Evolutionary conservation across 1,140 invertebrate species (phyloP).

Genomic region (Steinernema khuongi): DNA sequence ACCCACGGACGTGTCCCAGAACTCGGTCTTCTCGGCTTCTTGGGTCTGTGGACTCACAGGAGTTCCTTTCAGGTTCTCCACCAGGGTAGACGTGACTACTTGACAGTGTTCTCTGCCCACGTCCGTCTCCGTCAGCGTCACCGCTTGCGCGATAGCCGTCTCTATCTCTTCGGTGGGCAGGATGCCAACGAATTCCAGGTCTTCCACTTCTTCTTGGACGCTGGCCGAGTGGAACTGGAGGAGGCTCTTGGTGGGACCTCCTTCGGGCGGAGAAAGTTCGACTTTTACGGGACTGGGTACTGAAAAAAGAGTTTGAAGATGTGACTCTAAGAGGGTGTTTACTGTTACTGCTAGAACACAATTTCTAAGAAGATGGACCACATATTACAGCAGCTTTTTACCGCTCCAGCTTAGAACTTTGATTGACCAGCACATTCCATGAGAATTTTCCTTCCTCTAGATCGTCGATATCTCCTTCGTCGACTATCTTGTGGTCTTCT

Average conservation of each 20-base stretch:
- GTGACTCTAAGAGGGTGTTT: too few species aligned
- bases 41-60: neutral
- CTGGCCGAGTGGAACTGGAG: conserved; percentile 78
- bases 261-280: neutral
- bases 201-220: conserved; percentile 74
- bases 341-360: too few species aligned
- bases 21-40: conserved; percentile 61
- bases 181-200: conserved; percentile 75
- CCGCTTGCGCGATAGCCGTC: conserved; percentile 74
- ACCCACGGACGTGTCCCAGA: conserved; percentile 84
- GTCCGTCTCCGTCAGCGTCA: conserved; percentile 80
- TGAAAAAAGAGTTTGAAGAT: conserved; percentile 10
- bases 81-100: conserved; percentile 67
- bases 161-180: conserved; percentile 71
- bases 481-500: too few species aligned
- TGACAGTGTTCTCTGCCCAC: conserved; percentile 70
- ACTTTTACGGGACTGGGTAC: conserved; percentile 10
- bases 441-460: too few species aligned
- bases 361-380: too few species aligned
- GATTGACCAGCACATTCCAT: too few species aligned
- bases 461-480: too few species aligned
- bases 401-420: too few species aligned
- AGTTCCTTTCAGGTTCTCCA: conserved; percentile 63
- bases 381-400: too few species aligned
- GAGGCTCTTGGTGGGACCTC: neutral